Base-by-base conservation (phyloP, 2,113 vertebrate species). In the Hirundichthys speculiger region DNA sequence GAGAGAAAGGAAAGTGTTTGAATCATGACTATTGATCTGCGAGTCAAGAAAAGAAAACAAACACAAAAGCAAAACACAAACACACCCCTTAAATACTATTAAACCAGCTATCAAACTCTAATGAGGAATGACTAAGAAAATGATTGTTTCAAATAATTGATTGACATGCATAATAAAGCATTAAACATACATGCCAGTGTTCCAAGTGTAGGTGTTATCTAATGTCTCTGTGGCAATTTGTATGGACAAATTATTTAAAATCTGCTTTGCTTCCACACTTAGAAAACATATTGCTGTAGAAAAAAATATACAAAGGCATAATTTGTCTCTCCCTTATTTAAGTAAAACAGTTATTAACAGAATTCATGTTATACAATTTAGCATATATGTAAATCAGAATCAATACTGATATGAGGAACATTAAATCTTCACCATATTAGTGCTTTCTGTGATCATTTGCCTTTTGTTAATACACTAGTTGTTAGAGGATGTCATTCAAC, bases 381-480 rank as follows among this genome's bases (percentile, higher is more conserved):
- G 25, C 56, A 63, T 25, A 12, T 6, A 12, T 19, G 52, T 20
- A 46, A 45, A 14, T 42, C 2, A n/a, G 30, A 34, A 34, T 34
- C 54, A 69, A 34, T 52, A 16, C 38, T 40, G 13, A 12, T 15
- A 18, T 42, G n/a, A 40, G 45, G 58, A 62, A 55, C 1, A 61
- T 54, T 48, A 20, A 77, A 58, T 62, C 21, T 50, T 69, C 48
- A 38, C 18, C 34, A 47, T 59, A 61, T 65, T 18, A 43, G 5
- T 16, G n/a, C 48, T 58, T 61, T 42, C 79, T 52, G 25, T 51
- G 16, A 49, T 65, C 54, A 77, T 81, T 86, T 64, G 38, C 58
- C n/a, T 79, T 72, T 86, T 89, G 77, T 85, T 83, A 78, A 73
- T 74, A 65, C 55, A 73, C 39, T 55, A 77, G 24, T 51, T 82